Evolutionary conservation across 2,797 vertebrate species (phyloP).

Genomic region (Euphonia xanthogaster): DNA sequence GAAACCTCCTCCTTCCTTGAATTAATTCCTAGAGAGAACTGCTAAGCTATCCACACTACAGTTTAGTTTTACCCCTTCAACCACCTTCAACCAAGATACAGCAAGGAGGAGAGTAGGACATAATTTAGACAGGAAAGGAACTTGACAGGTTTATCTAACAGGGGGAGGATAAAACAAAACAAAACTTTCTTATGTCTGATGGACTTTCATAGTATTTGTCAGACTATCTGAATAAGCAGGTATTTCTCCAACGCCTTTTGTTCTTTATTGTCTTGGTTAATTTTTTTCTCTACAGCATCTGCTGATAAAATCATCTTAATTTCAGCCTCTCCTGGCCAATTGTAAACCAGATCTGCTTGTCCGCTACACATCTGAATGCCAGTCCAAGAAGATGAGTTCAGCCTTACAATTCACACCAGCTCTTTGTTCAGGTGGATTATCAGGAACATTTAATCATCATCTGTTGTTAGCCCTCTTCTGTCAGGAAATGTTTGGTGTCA

Average conservation of each 20-base stretch:
- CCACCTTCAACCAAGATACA: neutral
- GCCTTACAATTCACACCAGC: neutral
- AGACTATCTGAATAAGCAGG: neutral
- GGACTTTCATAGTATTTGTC: neutral
- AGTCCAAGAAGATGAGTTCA: neutral
- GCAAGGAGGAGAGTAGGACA: neutral
- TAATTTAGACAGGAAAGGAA: neutral
- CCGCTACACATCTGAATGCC: neutral
- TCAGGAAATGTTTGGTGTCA: neutral
- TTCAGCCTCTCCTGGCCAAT: neutral
- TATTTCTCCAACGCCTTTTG: neutral
- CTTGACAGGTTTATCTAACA: neutral
- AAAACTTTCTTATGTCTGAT: neutral
- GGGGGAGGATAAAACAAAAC: accelerated
- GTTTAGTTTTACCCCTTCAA: neutral
- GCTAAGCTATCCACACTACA: neutral
- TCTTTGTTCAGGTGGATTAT: neutral
- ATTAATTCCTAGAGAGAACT: neutral
- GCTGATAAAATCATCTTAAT: neutral
- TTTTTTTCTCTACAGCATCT: neutral
- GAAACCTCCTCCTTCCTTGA: neutral
- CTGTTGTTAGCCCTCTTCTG: neutral
- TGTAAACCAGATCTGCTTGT: neutral
- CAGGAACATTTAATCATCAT: neutral
- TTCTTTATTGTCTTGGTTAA: neutral